Evolutionary conservation across 1,140 invertebrate genomes (phyloP).

Genomic region (Drosophila nannoptera): DNA sequence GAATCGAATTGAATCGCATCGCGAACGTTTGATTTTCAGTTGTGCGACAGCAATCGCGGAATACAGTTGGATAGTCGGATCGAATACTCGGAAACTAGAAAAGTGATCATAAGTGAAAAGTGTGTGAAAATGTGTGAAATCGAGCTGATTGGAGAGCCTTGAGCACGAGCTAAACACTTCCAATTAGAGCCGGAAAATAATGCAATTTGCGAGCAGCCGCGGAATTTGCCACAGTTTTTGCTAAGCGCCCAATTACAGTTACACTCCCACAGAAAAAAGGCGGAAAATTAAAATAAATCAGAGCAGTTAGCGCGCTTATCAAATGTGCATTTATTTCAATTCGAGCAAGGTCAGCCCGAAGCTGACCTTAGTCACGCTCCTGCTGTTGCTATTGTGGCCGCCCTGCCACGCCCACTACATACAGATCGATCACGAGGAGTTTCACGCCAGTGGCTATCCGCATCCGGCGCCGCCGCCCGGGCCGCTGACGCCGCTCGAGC

Average conservation of each 20-base stretch:
- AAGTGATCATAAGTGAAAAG: slow-evolving; percentile 14
- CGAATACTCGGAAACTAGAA: background rate
- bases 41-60: slow-evolving; percentile 59
- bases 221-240: slow-evolving; percentile 53
- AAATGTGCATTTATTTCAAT: slow-evolving; percentile 61
- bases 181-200: slow-evolving; percentile 42
- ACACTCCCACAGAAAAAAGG: background rate
- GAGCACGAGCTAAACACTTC: slow-evolving; percentile 30
- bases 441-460: slow-evolving; percentile 65
- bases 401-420: slow-evolving; percentile 57
- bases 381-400: slow-evolving; percentile 14
- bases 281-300: slow-evolving; percentile 16
- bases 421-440: slow-evolving; percentile 75
- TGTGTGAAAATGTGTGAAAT: slow-evolving; percentile 48
- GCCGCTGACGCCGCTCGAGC: slow-evolving; percentile 47
- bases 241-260: slow-evolving; percentile 44
- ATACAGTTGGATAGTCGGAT: slow-evolving; percentile 37
- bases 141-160: slow-evolving; percentile 61
- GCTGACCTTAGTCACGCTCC: slow-evolving; percentile 20
- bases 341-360: slow-evolving; percentile 50
- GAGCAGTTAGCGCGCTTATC: slow-evolving; percentile 55
- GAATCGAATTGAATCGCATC: slow-evolving; percentile 17
- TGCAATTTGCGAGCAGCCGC: slow-evolving; percentile 62
- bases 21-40: slow-evolving; percentile 47
- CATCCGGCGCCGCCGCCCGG: slow-evolving; percentile 61